phyloP scores from a whole-genome alignment of 1,140 invertebrate species.

The Luehdorfia chinensis region DNA sequence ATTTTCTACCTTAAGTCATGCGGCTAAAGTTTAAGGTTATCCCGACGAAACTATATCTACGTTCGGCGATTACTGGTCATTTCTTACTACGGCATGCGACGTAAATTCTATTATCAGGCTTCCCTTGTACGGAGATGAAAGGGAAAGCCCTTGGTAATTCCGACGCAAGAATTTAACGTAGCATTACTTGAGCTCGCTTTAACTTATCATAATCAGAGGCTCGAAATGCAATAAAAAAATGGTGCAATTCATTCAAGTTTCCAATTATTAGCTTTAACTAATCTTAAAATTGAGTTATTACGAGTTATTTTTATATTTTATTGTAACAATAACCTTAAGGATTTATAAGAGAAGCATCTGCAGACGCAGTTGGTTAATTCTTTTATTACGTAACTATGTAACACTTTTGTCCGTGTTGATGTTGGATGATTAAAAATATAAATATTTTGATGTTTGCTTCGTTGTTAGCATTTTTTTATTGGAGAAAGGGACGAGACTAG shows the following conservation, averaged over 20 bases:
- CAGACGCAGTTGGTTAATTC: too few relatives aligned
- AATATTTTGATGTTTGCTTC: too few relatives aligned
- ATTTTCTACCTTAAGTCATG: constrained; percentile 10
- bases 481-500: too few relatives aligned
- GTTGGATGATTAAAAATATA: too few relatives aligned
- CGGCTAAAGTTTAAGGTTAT: constrained; percentile 13
- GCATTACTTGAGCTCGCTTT: constrained; percentile 3
- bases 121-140: constrained; percentile 46
- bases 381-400: too few relatives aligned
- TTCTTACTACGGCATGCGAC: constrained; percentile 50
- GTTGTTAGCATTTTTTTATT: too few relatives aligned
- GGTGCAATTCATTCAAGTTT: constrained; percentile 1
- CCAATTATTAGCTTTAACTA: background rate
- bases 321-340: too few relatives aligned
- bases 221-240: background rate
- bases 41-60: background rate
- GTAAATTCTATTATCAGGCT: constrained; percentile 47
- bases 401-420: too few relatives aligned
- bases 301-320: too few relatives aligned
- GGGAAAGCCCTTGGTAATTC: constrained; percentile 30
- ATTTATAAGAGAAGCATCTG: too few relatives aligned
- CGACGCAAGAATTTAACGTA: constrained; percentile 12
- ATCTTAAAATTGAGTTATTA: too few relatives aligned
- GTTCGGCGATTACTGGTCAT: constrained; percentile 22
- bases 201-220: constrained; percentile 1